phyloP scores from a whole-genome alignment of 2,888 invertebrate species.

The Copidosoma aretas region DNA sequence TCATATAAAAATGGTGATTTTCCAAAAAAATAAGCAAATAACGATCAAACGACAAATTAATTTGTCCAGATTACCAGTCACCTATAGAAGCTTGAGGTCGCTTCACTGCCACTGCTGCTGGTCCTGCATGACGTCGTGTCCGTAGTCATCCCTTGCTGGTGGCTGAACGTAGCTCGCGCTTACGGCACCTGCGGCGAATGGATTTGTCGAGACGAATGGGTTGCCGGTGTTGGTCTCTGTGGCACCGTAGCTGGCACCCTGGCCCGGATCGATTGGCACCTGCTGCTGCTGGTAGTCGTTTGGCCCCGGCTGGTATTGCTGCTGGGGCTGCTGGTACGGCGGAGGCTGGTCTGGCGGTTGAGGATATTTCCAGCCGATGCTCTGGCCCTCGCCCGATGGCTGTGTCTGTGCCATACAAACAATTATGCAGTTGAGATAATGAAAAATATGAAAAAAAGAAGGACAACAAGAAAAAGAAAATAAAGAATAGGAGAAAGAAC shows the following conservation, averaged over 20 bases:
- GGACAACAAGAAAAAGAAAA: no score
- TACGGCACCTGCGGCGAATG: conserved; percentile 56
- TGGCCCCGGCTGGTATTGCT: conserved; percentile 30
- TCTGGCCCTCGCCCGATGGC: conserved; percentile 52
- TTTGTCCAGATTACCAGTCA: conserved; percentile 30
- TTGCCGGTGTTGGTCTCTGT: conserved; percentile 53
- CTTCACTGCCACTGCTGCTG: conserved; percentile 48
- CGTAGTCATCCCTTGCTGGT: conserved; percentile 64
- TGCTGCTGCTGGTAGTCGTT: conserved; percentile 45
- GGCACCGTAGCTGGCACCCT: conserved; percentile 57
- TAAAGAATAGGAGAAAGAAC: no score
- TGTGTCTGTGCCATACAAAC: conserved; percentile 50
- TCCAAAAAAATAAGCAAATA: no score
- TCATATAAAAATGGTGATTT: no score
- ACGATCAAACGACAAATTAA: not conserved
- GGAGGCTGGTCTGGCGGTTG: conserved; percentile 40
- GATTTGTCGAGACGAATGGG: conserved; percentile 58
- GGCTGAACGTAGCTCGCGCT: conserved; percentile 57
- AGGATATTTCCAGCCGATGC: conserved; percentile 50
- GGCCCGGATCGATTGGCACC: conserved; percentile 46
- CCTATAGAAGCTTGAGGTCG: not conserved
- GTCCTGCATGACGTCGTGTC: conserved; percentile 68
- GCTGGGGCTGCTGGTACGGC: conserved; percentile 37
- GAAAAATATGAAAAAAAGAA: no score
- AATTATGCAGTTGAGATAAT: no score